Evolutionary conservation across 64 coral and sea anemone genomes (phyloP), one percentile per base, ranked within the genome.

Genomic region (Actinia equina): DNA sequence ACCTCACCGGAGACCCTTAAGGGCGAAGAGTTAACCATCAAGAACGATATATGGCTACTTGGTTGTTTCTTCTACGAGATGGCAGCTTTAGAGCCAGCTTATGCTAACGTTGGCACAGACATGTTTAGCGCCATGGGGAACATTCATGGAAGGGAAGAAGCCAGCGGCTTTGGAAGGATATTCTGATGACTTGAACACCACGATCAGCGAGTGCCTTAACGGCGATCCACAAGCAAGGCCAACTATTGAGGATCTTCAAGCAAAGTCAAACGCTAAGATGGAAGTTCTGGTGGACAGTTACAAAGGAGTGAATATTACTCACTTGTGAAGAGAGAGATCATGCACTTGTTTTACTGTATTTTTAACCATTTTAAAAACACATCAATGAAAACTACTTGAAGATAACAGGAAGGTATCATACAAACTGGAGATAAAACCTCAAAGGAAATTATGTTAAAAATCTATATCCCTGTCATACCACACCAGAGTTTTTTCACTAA

Each of bases 71-170:
- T 96, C 25, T 93, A 96, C 79, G 94, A 96, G 59, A n/a, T 96
- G 41, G 85, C 94, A 2, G 77, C 94, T 26, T 52, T 90, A 23
- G 94, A 90, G 30, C 94, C 94, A 17, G 91, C 94, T 1, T 96
- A 93, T 52, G 85, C 91, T 12, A 89, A 92, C 64, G 59, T 84
- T 41, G 94, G 91, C 18, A 96, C 79, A 5, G 92, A 96, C 63
- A 96, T 96, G 94, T 96, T 96, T 44, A 86, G 84, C 17, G 88
- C 94, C 2, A 86, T 96, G 91, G 89, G 87, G 13, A 92, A 92
- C 5, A 96, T 96, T 96, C 14, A 96, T 96, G 94, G 94, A 96
- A 82, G 94, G 94, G 8, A 92, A 84, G 23, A 63, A 80, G 16
- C 94, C 94, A 2, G 30, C 85, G 37, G 44, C 88, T 14, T 60